These are phyloP conservation scores for Promerops cafer DNA, from an alignment of 2,113 vertebrate species.

Conservation along the genomic window DNA sequence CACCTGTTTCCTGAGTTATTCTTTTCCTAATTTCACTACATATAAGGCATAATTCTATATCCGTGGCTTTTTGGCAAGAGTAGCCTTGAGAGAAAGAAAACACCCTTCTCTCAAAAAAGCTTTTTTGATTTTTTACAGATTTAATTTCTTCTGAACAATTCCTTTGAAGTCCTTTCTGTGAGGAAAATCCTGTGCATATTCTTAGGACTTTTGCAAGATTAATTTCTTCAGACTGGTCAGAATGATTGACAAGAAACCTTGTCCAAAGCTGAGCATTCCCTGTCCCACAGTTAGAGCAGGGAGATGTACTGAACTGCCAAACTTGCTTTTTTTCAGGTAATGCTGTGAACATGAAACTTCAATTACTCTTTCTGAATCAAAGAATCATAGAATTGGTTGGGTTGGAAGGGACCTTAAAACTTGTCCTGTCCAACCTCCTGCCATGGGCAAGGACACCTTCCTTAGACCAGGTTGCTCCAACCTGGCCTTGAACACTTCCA, in stretches of 20 bases:
- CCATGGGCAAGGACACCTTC: neutral
- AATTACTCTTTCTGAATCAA: neutral
- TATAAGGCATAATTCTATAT: neutral
- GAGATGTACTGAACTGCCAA: neutral
- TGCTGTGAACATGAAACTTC: neutral
- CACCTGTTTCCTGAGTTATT: neutral
- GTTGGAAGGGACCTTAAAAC: neutral
- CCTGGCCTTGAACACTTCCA: neutral
- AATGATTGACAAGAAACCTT: neutral
- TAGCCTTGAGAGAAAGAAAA: neutral
- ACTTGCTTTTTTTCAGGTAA: neutral
- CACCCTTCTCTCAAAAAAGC: neutral
- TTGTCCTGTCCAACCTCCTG: rapidly evolving
- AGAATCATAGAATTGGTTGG: neutral
- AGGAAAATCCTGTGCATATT: neutral
- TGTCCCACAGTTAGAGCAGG: neutral
- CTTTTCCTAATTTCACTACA: neutral
- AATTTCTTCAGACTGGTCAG: neutral
- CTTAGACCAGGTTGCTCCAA: neutral
- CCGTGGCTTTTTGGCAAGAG: neutral
- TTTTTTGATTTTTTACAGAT: neutral
- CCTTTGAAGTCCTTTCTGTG: neutral
- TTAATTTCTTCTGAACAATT: neutral
- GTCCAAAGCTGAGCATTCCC: neutral
- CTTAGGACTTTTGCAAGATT: neutral